These are phyloP conservation scores for Bos javanicus DNA, from an alignment of 2,113 vertebrate species.

Conservation along the genomic window DNA sequence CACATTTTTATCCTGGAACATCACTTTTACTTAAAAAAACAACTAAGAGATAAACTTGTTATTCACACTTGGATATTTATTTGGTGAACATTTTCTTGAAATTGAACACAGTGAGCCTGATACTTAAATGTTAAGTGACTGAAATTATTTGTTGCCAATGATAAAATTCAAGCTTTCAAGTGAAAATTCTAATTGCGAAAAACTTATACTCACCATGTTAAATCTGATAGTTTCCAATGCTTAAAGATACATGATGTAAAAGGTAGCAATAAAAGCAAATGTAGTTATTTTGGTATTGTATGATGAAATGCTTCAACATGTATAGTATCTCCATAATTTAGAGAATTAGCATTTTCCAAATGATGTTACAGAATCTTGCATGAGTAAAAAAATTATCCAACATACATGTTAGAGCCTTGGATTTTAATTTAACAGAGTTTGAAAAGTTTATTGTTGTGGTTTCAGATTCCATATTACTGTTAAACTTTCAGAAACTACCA, in stretches of 20 bases:
- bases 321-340: neutral
- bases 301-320: conserved; percentile 4
- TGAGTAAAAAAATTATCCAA: neutral
- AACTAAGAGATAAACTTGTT: neutral
- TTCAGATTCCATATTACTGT: neutral
- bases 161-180: neutral
- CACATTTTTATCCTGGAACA: neutral
- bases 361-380: neutral
- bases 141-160: neutral
- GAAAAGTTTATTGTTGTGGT: neutral
- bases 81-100: conserved; percentile 18
- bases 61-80: conserved; percentile 6
- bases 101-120: neutral
- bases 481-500: neutral
- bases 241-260: neutral
- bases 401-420: neutral
- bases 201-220: neutral
- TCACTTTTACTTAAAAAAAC: conserved; percentile 37
- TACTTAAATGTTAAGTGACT: conserved; percentile 3
- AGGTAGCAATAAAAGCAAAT: neutral
- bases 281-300: neutral
- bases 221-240: neutral
- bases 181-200: conserved; percentile 30
- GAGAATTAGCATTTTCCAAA: neutral
- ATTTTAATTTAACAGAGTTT: conserved; percentile 15